Percentiles rank a stretch among this genome's conserved stretches.
These are phyloP conservation scores for Drosophila navojoa DNA, from an alignment of 1,140 invertebrate genomes.

Conservation along the genomic window DNA sequence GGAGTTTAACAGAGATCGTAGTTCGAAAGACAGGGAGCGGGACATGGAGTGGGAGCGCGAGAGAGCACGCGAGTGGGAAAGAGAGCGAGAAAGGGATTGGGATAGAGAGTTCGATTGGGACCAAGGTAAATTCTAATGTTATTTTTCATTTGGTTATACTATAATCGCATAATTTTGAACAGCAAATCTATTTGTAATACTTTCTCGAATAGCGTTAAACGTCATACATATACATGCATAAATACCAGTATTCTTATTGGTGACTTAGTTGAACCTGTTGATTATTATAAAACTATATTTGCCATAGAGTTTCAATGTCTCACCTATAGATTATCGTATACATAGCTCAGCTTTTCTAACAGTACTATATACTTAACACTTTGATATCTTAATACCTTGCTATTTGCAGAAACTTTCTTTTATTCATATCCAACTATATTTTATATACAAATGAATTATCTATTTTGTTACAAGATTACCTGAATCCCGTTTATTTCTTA, in stretches of 20 bases:
- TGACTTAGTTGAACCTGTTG: conserved; percentile 22
- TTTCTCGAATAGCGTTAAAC: conserved; percentile 12
- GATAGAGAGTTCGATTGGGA: conserved; percentile 84
- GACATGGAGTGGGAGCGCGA: conserved; percentile 80
- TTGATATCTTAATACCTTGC: background rate
- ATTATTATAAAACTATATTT: conserved; percentile 20
- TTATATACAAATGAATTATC: background rate
- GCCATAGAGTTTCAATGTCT: conserved; percentile 22
- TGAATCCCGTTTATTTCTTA: too few species aligned
- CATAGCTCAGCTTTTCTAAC: conserved; percentile 16
- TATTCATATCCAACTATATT: background rate
- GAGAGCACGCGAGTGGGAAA: conserved; percentile 80
- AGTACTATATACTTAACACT: conserved; percentile 10
- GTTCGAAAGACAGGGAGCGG: conserved; percentile 71
- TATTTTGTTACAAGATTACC: too few species aligned
- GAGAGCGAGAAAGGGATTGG: conserved; percentile 83
- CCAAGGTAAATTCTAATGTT: conserved; percentile 78
- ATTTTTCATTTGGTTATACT: conserved; percentile 55
- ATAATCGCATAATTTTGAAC: conserved; percentile 45
- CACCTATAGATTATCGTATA: conserved; percentile 14
- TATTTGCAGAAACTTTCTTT: background rate
- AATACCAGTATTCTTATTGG: conserved; percentile 24
- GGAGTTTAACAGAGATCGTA: conserved; percentile 76
- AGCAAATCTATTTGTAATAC: conserved; percentile 32
- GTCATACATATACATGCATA: conserved; percentile 9